Conservation (phyloP, 2,797 vertebrate species). For the Mycteria americana region DNA sequence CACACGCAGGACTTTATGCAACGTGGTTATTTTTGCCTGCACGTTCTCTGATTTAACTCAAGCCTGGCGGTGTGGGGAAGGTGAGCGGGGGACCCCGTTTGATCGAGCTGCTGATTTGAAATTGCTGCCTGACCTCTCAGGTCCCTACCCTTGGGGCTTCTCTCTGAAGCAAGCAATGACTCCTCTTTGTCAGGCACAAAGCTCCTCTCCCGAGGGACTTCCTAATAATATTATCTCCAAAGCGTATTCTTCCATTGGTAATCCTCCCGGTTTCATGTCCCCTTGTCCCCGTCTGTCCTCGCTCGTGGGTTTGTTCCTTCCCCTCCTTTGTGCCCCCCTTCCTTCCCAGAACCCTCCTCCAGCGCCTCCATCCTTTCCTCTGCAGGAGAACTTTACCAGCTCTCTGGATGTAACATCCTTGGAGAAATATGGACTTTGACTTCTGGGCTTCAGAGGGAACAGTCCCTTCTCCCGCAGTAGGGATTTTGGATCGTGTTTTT, state of each 20-base stretch:
- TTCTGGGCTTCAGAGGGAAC: not conserved
- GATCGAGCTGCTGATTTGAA: slow-evolving; percentile 4
- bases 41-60: not conserved
- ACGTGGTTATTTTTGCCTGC: not conserved
- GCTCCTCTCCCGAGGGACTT: not conserved
- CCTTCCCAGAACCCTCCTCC: not conserved
- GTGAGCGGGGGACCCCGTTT: not conserved
- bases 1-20: not conserved
- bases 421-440: not conserved
- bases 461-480: not conserved
- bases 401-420: not conserved
- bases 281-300: not conserved
- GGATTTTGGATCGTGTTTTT: not conserved
- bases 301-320: not conserved
- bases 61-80: not conserved
- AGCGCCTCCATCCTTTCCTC: not conserved
- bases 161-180: slow-evolving; percentile 10
- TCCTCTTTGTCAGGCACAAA: slow-evolving; percentile 29
- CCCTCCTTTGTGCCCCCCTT: not conserved
- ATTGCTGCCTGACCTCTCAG: not conserved
- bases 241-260: slow-evolving; percentile 26
- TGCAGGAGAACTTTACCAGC: not conserved
- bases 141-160: slow-evolving; percentile 20
- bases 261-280: not conserved
- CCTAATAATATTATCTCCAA: slow-evolving; percentile 1